Conservation (phyloP, 2,888 invertebrate genomes). For the Griposia aprilina region DNA sequence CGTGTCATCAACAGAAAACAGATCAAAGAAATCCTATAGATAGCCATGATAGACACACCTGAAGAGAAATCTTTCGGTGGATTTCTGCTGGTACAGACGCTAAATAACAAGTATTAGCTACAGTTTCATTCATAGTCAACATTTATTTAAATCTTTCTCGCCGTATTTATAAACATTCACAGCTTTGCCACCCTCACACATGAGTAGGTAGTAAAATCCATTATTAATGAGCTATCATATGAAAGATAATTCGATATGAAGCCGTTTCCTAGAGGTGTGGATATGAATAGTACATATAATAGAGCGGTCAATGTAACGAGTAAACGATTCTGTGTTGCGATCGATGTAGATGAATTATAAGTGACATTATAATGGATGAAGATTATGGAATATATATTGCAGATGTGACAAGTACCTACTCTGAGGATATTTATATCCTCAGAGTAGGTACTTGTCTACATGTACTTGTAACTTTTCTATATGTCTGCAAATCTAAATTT, state of each 20-base stretch:
- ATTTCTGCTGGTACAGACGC: no score
- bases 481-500: no score
- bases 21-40: no score
- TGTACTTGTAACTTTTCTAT: no score
- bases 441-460: no score
- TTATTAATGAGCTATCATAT: constrained; percentile 34
- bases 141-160: no score
- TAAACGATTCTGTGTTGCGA: constrained; percentile 33
- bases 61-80: no score
- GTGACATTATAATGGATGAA: constrained; percentile 18
- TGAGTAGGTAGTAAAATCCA: constrained; percentile 18
- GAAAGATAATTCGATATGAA: constrained; percentile 7
- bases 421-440: no score
- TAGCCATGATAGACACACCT: no score
- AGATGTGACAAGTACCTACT: constrained; percentile 18
- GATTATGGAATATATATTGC: constrained; percentile 22
- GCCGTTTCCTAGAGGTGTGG: constrained; percentile 29
- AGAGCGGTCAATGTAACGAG: constrained; percentile 32
- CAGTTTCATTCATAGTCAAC: no score
- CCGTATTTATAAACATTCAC: not conserved
- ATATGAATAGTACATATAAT: constrained; percentile 20
- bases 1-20: no score
- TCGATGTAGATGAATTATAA: constrained; percentile 32
- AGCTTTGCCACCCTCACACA: not conserved
- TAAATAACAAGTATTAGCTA: no score